These are phyloP conservation scores for Sprattus sprattus DNA, from an alignment of 2,113 vertebrate genomes.

Conservation along the genomic window DNA sequence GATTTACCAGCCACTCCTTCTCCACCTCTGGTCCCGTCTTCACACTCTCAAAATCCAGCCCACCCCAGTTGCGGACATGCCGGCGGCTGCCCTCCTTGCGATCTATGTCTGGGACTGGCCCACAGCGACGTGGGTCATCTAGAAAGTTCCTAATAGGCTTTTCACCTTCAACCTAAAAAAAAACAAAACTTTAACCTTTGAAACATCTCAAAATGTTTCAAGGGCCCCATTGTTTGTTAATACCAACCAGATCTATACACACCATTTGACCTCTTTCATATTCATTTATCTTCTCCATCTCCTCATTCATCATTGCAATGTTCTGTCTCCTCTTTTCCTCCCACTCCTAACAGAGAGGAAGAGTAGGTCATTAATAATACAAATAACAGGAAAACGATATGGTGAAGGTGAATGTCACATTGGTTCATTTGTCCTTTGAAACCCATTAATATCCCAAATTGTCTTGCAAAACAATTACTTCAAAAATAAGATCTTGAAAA, in stretches of 20 bases:
- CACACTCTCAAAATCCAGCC: constrained; percentile 87
- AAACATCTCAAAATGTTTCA: background rate
- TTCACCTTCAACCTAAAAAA: constrained; percentile 73
- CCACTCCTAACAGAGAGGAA: constrained; percentile 78
- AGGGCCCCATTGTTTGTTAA: background rate
- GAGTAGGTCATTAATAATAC: background rate
- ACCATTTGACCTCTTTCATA: constrained; percentile 86
- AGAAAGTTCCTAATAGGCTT: constrained; percentile 86
- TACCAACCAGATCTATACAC: background rate
- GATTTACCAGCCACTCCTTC: constrained; percentile 76
- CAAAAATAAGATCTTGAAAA: background rate
- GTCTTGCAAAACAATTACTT: background rate
- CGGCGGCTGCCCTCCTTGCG: constrained; percentile 87
- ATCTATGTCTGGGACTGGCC: constrained; percentile 70
- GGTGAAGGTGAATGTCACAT: background rate
- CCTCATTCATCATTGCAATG: constrained; percentile 92
- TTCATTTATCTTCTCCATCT: constrained; percentile 90
- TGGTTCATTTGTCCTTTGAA: background rate
- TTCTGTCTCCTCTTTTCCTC: constrained; percentile 88
- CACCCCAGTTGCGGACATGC: constrained; percentile 89
- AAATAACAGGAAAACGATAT: background rate
- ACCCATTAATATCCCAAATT: background rate
- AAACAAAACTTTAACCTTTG: background rate
- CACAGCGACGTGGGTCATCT: constrained; percentile 84
- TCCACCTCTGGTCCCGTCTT: constrained; percentile 80